Base-by-base conservation (phyloP, 2,888 invertebrate species). In the Epirrita christyi region DNA sequence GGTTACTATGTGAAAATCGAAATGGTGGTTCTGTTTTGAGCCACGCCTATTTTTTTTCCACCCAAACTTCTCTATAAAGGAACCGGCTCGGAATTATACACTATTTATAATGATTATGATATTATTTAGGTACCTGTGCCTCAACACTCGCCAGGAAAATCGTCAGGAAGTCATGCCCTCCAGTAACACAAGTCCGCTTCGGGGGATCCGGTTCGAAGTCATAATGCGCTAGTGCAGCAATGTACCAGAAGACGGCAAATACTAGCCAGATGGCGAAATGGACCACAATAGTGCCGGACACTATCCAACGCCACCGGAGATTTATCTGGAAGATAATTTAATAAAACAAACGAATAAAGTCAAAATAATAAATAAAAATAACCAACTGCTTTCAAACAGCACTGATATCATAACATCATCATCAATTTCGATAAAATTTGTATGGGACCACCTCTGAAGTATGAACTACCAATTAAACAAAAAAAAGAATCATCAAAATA, bases 301-400 rank as follows among this genome's bases (percentile, higher is more conserved):
- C 88, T 13, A 92, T 91, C 91, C 91, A 92, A 0, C 91, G 89
- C 91, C 91, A 92, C 27, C 91, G 87, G 0, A 91, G 80, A 58
- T 92, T 91, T 28, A 92, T 92, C 91, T 92, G 69, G 0, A 6
- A 38, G 14, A 38, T 4, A 21, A 21, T 21, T 21, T 21, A 2
- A 21, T 21, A 21, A 21, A 2, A 4, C 2, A 3, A 21, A 21
- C 2, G n/a, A 21, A 21, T 3, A 21, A 21, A 3, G 21, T 21
- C 21, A 21, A 2, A 3, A 4, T 3, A 21, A 3, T 21, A 4
- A 2, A 21, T 21, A 4, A 3, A 21, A 21, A 3, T 21, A 2
- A 21, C 21, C 21, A 21, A 21, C n/a, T n/a, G n/a, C n/a, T n/a
- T n/a, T n/a, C n/a, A n/a, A n/a, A n/a, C n/a, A n/a, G n/a, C n/a